Evolutionary conservation across 2,113 vertebrate genomes (phyloP).

Genomic region (Carlito syrichta): DNA sequence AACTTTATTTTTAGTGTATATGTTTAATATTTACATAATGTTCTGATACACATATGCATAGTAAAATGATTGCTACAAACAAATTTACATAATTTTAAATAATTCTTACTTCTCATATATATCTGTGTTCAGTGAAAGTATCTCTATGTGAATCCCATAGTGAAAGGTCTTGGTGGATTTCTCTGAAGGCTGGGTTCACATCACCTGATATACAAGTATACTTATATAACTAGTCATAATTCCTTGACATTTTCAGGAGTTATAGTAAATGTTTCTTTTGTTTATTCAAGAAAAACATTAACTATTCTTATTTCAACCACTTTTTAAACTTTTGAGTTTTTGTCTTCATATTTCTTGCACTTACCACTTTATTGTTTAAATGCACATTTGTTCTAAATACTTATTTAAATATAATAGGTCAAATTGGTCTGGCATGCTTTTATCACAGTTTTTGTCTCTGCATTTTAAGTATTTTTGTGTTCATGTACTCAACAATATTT

Average conservation of each 20-base stretch:
- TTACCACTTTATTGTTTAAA: neutral
- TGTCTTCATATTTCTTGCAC: neutral
- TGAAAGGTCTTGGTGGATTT: neutral
- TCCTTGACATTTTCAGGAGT: neutral
- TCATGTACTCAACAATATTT: neutral
- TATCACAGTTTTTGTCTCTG: neutral
- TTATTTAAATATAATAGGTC: conserved; percentile 13
- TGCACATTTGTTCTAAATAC: conserved; percentile 13
- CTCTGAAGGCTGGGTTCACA: neutral
- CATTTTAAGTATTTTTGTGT: conserved; percentile 22
- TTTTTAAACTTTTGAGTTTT: conserved; percentile 35
- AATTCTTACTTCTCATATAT: neutral
- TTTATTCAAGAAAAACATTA: neutral
- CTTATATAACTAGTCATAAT: neutral
- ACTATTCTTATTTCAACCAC: neutral
- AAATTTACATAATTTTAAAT: neutral
- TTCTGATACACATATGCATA: neutral
- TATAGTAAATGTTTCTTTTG: neutral
- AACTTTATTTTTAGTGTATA: neutral
- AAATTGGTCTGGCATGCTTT: neutral
- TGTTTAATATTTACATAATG: neutral
- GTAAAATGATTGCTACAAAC: neutral
- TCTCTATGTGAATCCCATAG: neutral
- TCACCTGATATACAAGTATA: neutral
- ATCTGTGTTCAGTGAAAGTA: neutral